Evolutionary conservation across 2,888 invertebrate species (phyloP).

Genomic region (Agriotes lineatus): DNA sequence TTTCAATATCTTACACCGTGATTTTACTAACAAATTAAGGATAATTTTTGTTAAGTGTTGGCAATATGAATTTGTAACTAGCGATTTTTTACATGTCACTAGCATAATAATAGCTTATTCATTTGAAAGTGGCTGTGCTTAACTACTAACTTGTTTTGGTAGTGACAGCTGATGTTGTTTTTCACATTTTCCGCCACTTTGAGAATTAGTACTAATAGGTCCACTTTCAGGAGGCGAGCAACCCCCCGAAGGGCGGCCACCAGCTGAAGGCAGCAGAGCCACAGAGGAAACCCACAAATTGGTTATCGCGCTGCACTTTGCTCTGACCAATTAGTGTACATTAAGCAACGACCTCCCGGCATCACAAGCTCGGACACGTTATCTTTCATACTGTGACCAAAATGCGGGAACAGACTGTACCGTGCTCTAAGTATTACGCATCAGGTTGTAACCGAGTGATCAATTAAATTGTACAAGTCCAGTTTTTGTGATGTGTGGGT

Average conservation of each 20-base stretch:
- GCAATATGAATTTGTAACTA: too few relatives aligned
- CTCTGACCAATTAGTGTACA: slow-evolving; percentile 77
- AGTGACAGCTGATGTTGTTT: too few relatives aligned
- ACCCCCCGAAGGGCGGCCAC: slow-evolving; percentile 87
- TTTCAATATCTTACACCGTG: too few relatives aligned
- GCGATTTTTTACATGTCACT: too few relatives aligned
- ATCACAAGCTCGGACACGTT: slow-evolving; percentile 38
- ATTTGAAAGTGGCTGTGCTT: too few relatives aligned
- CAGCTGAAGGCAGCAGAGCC: slow-evolving; percentile 84
- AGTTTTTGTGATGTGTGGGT: slow-evolving; percentile 34
- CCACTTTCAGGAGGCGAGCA: slow-evolving; percentile 84
- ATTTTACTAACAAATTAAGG: too few relatives aligned
- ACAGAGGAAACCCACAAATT: slow-evolving; percentile 84
- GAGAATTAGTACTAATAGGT: too few relatives aligned
- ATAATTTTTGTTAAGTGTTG: too few relatives aligned
- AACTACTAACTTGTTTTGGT: too few relatives aligned
- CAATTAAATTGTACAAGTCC: slow-evolving; percentile 23
- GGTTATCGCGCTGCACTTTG: slow-evolving; percentile 88
- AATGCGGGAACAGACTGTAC: slow-evolving; percentile 14
- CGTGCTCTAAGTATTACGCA: slow-evolving; percentile 17
- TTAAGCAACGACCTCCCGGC: slow-evolving; percentile 30
- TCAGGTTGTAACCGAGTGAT: not conserved
- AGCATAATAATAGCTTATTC: too few relatives aligned
- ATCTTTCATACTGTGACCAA: slow-evolving; percentile 12
- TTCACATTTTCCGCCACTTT: not conserved